Conservation (phyloP, 2,797 vertebrate species). For the Mastacembelus armatus region DNA sequence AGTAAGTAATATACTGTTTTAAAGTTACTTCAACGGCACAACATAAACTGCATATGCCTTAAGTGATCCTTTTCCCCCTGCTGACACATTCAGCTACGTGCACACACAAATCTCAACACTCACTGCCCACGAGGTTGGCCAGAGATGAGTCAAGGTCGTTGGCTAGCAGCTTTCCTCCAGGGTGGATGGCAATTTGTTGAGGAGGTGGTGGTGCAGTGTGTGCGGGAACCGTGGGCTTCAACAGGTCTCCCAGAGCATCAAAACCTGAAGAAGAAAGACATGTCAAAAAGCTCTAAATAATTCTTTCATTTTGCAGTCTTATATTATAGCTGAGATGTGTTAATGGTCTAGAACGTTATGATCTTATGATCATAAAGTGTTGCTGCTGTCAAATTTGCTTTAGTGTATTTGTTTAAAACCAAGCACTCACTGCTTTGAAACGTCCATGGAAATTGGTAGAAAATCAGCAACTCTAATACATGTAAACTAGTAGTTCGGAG, state of each 20-base stretch:
- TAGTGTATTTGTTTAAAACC: too few relatives aligned
- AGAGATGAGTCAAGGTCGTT: conserved; percentile 91
- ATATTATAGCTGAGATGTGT: too few relatives aligned
- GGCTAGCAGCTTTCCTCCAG: conserved; percentile 85
- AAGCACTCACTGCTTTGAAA: too few relatives aligned
- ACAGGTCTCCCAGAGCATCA: conserved; percentile 84
- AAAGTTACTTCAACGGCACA: background rate
- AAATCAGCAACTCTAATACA: background rate
- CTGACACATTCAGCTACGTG: background rate
- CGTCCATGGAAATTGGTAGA: too few relatives aligned
- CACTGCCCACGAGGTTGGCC: conserved; percentile 92
- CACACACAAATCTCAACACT: conserved; percentile 65
- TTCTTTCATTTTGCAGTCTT: too few relatives aligned
- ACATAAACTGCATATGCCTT: background rate
- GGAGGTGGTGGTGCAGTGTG: conserved; percentile 80
- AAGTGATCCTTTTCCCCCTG: background rate
- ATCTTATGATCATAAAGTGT: too few relatives aligned
- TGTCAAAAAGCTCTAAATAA: conserved; percentile 18
- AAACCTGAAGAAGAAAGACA: conserved; percentile 72
- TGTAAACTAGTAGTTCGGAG: background rate
- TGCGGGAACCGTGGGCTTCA: conserved; percentile 86
- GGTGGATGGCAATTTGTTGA: conserved; percentile 77
- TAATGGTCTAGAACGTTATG: too few relatives aligned
- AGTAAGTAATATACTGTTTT: too few relatives aligned
- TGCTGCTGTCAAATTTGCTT: too few relatives aligned